These are phyloP conservation scores for Apodemus sylvaticus DNA, from an alignment of 2,113 vertebrate species.

Conservation along the genomic window DNA sequence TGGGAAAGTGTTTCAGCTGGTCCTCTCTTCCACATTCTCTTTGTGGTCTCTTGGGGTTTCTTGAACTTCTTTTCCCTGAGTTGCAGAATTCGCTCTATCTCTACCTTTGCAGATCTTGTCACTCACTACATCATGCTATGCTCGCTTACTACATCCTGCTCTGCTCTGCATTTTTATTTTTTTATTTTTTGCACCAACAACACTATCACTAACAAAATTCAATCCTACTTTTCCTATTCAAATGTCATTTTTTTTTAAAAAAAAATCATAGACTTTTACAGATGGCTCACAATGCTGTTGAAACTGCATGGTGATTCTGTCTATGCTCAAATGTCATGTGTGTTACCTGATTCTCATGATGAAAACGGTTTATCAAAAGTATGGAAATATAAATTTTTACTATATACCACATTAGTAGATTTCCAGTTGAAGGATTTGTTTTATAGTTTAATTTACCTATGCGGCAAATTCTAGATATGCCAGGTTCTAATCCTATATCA, in stretches of 20 bases:
- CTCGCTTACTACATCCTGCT: not conserved
- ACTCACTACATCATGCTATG: not conserved
- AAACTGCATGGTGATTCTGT: not conserved
- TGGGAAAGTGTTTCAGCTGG: not conserved
- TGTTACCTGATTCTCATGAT: not conserved
- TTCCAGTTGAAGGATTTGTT: not conserved
- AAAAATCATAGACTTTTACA: not conserved
- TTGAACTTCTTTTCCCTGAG: not conserved
- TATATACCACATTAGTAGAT: not conserved
- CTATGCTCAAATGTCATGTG: not conserved
- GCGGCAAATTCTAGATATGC: not conserved
- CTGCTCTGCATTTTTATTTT: not conserved
- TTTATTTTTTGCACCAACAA: not conserved
- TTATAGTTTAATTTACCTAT: conserved; percentile 8
- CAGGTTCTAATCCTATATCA: not conserved
- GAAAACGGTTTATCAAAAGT: not conserved
- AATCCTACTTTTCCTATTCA: not conserved
- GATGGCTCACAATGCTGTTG: not conserved
- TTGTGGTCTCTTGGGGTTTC: not conserved
- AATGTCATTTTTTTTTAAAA: not conserved
- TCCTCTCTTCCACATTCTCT: too few relatives aligned
- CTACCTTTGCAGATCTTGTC: not conserved
- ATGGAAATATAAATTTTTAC: not conserved
- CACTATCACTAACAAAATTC: not conserved
- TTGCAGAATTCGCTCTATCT: not conserved